Evolutionary conservation across 2,888 invertebrate species (phyloP).

Genomic region (Volucella inflata): DNA sequence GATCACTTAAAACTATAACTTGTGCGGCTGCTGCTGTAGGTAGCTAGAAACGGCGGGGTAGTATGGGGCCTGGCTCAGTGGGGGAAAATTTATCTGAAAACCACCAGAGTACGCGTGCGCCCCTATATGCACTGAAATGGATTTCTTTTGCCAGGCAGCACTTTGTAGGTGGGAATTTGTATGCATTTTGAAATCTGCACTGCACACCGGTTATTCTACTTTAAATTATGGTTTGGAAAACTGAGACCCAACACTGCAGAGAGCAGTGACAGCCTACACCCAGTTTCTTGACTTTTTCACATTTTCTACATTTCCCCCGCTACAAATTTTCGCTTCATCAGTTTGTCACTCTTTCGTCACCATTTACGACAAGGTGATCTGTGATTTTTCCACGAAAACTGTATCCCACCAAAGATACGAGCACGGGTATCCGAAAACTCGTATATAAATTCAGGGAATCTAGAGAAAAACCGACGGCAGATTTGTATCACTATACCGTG

Average conservation of each 20-base stretch:
- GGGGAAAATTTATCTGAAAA: constrained; percentile 54
- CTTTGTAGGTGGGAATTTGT: constrained; percentile 67
- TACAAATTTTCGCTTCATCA: constrained; percentile 34
- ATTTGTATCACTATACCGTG: constrained; percentile 36
- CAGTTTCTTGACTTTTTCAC: constrained; percentile 13
- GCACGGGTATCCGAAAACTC: too few relatives aligned
- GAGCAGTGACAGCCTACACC: constrained; percentile 55
- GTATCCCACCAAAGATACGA: constrained; percentile 46
- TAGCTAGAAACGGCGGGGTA: not conserved
- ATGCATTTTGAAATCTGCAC: constrained; percentile 69
- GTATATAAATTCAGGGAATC: constrained; percentile 30
- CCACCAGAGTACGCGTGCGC: constrained; percentile 46
- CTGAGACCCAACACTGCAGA: constrained; percentile 22
- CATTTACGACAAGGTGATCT: not conserved
- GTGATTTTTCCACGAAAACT: constrained; percentile 45
- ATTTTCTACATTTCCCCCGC: constrained; percentile 9
- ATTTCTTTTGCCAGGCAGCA: not conserved
- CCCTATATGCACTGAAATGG: constrained; percentile 1
- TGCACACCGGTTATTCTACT: constrained; percentile 71
- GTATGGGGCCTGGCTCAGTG: constrained; percentile 15
- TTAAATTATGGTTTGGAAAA: constrained; percentile 67
- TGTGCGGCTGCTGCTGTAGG: constrained; percentile 6
- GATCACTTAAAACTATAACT: constrained; percentile 60
- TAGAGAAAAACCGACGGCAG: constrained; percentile 4
- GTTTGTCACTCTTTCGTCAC: constrained; percentile 69